These are phyloP conservation scores for Eurytoma adleriae DNA, from an alignment of 2,888 invertebrate genomes.

Conservation along the genomic window DNA sequence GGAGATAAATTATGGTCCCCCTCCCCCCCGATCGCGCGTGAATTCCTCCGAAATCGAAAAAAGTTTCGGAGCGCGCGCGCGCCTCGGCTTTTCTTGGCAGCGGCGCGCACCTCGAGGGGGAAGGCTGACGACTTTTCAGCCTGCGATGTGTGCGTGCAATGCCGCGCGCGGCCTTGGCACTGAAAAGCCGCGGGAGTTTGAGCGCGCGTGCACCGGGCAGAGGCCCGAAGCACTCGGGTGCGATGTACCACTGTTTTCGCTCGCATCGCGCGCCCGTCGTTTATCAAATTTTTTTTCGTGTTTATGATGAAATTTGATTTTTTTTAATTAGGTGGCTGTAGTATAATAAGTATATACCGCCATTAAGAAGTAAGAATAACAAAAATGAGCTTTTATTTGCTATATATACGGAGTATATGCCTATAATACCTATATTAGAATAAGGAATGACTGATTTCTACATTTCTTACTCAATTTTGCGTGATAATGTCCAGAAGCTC, in stretches of 20 bases:
- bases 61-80: background rate
- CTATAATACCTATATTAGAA: no score
- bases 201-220: background rate
- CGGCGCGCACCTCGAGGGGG: no score
- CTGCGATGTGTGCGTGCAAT: no score
- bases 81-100: background rate
- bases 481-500: no score
- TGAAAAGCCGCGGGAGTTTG: conserved; percentile 23
- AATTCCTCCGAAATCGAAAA: background rate
- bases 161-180: conserved; percentile 35
- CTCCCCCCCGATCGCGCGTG: background rate
- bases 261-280: background rate
- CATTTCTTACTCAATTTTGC: no score
- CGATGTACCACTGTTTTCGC: background rate
- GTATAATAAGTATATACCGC: no score
- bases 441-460: no score
- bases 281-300: background rate
- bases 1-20: background rate
- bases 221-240: background rate
- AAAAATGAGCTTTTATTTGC: no score
- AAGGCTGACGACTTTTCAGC: conserved; percentile 27
- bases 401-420: no score
- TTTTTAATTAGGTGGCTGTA: no score
- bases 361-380: no score
- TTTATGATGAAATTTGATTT: background rate